Evolutionary conservation across 2,888 invertebrate species (phyloP).

Genomic region (Tubiluchus corallicola): DNA sequence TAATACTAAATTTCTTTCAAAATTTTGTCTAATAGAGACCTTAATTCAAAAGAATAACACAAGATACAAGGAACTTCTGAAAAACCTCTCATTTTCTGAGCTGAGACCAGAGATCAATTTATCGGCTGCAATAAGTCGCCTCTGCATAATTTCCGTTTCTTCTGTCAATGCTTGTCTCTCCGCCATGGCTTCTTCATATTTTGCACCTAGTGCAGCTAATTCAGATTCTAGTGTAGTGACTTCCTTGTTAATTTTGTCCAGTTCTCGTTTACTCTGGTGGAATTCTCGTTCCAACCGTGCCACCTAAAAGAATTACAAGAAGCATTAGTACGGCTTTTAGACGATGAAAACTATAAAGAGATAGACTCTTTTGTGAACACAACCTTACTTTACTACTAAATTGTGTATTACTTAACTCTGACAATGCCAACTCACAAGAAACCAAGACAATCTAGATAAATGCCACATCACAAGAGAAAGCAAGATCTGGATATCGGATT

Average conservation of each 20-base stretch:
- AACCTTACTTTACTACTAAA: too few species aligned
- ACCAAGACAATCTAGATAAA: too few species aligned
- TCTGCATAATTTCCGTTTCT: conserved; percentile 60
- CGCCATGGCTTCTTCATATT: conserved; percentile 56
- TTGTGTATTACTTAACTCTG: too few species aligned
- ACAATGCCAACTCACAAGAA: too few species aligned
- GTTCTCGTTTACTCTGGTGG: conserved; percentile 33
- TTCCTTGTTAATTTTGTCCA: conserved; percentile 55
- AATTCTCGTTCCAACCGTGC: conserved; percentile 54
- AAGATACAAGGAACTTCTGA: too few species aligned
- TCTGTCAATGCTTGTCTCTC: conserved; percentile 48
- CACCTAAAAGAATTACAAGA: conserved; percentile 31
- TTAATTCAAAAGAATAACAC: conserved; percentile 7
- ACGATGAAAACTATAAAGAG: not conserved
- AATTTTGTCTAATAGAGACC: too few species aligned
- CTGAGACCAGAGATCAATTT: conserved; percentile 66
- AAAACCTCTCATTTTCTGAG: conserved; percentile 57
- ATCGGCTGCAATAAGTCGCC: conserved; percentile 60
- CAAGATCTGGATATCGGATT: too few species aligned
- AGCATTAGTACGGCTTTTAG: not conserved
- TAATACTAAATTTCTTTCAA: too few species aligned
- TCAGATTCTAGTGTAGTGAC: conserved; percentile 49
- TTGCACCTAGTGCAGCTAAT: conserved; percentile 45
- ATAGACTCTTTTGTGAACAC: too few species aligned
- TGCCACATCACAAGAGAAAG: too few species aligned